phyloP scores from a whole-genome alignment of 2,888 invertebrate species.

The Cephalotes varians region DNA sequence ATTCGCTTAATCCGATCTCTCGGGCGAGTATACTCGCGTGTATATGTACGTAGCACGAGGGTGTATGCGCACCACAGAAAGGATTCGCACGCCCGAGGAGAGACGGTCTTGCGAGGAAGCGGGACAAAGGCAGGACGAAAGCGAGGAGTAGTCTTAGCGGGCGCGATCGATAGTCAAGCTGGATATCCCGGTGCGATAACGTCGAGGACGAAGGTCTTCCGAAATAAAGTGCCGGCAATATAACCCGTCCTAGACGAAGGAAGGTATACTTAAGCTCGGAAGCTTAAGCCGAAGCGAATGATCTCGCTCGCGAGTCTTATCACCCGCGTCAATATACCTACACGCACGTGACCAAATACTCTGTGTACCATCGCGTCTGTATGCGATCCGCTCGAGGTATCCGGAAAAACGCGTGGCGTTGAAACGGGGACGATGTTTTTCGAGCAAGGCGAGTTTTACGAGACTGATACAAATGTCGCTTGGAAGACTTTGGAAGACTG shows the following conservation, averaged over 20 bases:
- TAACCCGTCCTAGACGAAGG: conserved; percentile 65
- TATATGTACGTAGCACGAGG: not conserved
- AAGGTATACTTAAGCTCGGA: conserved; percentile 63
- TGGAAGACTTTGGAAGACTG: not conserved
- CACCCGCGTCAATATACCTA: conserved; percentile 57
- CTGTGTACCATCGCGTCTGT: not conserved
- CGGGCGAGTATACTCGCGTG: not conserved
- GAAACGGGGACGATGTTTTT: conserved; percentile 1
- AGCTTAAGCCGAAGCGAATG: conserved; percentile 72
- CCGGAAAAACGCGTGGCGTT: conserved; percentile 19
- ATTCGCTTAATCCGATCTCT: conserved; percentile 58
- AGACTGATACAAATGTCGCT: conserved; percentile 4
- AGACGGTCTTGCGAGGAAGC: conserved; percentile 10
- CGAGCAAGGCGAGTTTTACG: conserved; percentile 12
- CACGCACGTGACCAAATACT: conserved; percentile 34
- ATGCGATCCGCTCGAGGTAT: not conserved
- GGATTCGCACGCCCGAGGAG: conserved; percentile 29
- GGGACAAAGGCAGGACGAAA: conserved; percentile 47
- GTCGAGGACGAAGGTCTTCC: conserved; percentile 71
- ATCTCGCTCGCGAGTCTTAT: conserved; percentile 69
- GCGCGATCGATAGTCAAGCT: conserved; percentile 73
- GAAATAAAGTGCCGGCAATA: conserved; percentile 74
- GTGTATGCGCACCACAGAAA: conserved; percentile 28
- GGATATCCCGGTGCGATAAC: conserved; percentile 72
- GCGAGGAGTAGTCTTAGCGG: conserved; percentile 53